These are phyloP conservation scores for Malacoctenus gilli DNA, from an alignment of 2,797 vertebrate genomes.

Conservation along the genomic window DNA sequence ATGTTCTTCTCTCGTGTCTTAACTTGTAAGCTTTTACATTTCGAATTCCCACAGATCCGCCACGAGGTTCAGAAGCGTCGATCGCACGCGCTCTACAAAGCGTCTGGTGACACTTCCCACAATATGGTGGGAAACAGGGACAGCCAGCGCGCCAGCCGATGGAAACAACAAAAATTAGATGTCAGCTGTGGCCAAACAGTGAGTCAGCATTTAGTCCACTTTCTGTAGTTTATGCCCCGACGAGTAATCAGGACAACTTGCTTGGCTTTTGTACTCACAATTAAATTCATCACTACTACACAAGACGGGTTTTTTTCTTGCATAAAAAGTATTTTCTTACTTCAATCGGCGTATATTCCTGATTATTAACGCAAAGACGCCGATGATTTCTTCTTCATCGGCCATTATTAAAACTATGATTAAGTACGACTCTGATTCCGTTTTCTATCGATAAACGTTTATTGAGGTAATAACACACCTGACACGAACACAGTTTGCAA, in stretches of 20 bases:
- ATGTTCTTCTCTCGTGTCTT: slow-evolving; percentile 44
- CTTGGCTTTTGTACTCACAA: neutral
- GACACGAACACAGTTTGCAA: slow-evolving; percentile 9
- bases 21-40: slow-evolving; percentile 44
- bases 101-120: slow-evolving; percentile 49
- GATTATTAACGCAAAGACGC: neutral
- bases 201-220: slow-evolving; percentile 27
- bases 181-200: slow-evolving; percentile 19
- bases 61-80: slow-evolving; percentile 38
- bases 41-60: slow-evolving; percentile 49
- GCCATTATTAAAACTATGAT: slow-evolving; percentile 14
- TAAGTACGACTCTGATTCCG: slow-evolving; percentile 17
- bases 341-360: too few species aligned
- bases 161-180: slow-evolving; percentile 15
- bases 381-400: slow-evolving; percentile 9
- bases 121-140: slow-evolving; percentile 39
- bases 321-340: too few species aligned
- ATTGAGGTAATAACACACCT: slow-evolving; percentile 12
- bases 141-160: slow-evolving; percentile 21
- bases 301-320: neutral
- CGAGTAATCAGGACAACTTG: neutral
- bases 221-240: neutral
- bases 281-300: neutral
- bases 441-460: slow-evolving; percentile 26
- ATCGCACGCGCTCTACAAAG: slow-evolving; percentile 52